Evolutionary conservation across 2,888 invertebrate genomes (phyloP).

Genomic region (Suillia variegata): DNA sequence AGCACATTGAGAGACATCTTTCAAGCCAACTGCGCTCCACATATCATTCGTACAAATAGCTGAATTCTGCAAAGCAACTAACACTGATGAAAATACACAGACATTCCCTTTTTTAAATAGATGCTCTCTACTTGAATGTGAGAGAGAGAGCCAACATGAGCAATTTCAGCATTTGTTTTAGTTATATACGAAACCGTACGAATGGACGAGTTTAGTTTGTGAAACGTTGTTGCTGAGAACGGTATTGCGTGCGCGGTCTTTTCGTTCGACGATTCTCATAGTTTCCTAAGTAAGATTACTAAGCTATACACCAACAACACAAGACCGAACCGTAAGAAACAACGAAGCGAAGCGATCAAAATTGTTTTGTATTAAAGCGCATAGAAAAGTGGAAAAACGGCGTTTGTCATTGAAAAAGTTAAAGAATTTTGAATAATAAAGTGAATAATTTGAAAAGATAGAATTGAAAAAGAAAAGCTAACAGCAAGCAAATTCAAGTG

Average conservation of each 20-base stretch:
- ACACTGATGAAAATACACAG: background rate
- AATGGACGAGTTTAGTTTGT: conserved; percentile 45
- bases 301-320: background rate
- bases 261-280: background rate
- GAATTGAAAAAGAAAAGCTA: background rate
- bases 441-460: background rate
- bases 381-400: background rate
- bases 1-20: background rate
- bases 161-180: conserved; percentile 21
- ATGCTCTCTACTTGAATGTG: conserved; percentile 20
- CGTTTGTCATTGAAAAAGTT: background rate
- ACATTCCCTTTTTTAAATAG: too few species aligned
- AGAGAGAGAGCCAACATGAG: conserved; percentile 16
- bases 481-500: background rate
- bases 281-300: background rate
- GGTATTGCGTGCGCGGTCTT: conserved; percentile 42
- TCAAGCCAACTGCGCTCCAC: conserved; percentile 19
- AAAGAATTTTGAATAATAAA: too few species aligned
- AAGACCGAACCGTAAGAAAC: too few species aligned
- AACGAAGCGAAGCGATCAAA: conserved; percentile 1
- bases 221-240: conserved; percentile 46
- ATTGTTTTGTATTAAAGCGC: background rate
- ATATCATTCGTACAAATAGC: conserved; percentile 31
- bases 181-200: conserved; percentile 27
- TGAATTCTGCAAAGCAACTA: conserved; percentile 13